Conservation (phyloP, 1,140 invertebrate species). For the Geopemphigus sp. region DNA sequence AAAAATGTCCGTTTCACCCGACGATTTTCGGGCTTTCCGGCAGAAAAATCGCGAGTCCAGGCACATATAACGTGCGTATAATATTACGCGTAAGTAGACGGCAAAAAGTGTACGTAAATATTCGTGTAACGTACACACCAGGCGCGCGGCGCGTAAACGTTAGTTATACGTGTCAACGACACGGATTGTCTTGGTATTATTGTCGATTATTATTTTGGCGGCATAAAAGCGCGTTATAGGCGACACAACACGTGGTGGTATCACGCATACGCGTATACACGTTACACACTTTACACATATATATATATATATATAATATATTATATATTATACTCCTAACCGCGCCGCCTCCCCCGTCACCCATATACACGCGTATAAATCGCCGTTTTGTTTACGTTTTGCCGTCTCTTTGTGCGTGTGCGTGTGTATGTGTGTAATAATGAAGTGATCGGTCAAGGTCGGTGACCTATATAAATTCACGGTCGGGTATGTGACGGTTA, state of each 20-base stretch:
- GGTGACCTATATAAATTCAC: conserved; percentile 49
- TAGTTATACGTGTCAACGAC: background rate
- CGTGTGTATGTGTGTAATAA: conserved; percentile 45
- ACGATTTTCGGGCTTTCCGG: no score
- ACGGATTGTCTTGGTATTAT: no score
- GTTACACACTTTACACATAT: background rate
- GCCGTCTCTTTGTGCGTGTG: conserved; percentile 34
- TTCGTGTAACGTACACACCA: background rate
- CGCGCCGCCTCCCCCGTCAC: background rate
- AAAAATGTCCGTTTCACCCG: no score
- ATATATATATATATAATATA: background rate
- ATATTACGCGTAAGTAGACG: background rate
- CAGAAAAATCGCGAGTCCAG: no score
- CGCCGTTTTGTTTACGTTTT: conserved; percentile 47
- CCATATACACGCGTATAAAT: background rate
- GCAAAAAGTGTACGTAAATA: background rate
- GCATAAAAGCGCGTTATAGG: background rate
- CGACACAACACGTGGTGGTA: background rate
- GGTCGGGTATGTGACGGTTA: conserved; percentile 28
- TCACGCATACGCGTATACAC: background rate
- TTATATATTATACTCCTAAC: background rate
- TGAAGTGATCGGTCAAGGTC: conserved; percentile 49
- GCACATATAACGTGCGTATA: no score
- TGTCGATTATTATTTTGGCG: background rate
- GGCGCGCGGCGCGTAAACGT: background rate